Conservation (phyloP, 2,888 invertebrate genomes). For the Toxonevra muliebris region DNA sequence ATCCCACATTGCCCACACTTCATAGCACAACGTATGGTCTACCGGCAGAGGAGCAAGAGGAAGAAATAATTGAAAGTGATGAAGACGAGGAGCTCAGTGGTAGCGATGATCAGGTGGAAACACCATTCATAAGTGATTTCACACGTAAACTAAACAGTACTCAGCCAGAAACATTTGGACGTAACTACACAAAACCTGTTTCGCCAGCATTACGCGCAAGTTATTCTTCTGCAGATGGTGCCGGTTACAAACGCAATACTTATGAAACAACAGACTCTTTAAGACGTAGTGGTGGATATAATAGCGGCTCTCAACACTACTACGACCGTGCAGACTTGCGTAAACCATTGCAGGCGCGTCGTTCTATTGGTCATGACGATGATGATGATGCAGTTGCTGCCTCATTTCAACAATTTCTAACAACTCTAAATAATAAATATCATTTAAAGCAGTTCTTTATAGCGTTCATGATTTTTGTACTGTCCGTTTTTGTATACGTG, state of each 20-base stretch:
- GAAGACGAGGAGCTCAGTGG: slow-evolving; percentile 36
- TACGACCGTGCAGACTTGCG: no score
- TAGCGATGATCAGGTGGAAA: slow-evolving; percentile 36
- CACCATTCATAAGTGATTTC: slow-evolving; percentile 52
- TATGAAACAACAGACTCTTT: no score
- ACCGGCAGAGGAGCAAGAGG: slow-evolving; percentile 34
- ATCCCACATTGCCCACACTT: no score
- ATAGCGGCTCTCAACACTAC: no score
- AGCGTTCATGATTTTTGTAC: slow-evolving; percentile 44
- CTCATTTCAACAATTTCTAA: slow-evolving; percentile 48
- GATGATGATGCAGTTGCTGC: slow-evolving; percentile 35
- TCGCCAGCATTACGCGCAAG: no score
- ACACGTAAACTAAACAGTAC: slow-evolving; percentile 46
- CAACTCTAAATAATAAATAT: slow-evolving; percentile 54
- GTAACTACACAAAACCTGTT: no score
- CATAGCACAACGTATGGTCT: slow-evolving; percentile 20
- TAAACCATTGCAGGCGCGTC: slow-evolving; percentile 36
- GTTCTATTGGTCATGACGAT: slow-evolving; percentile 19
- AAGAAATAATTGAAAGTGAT: slow-evolving; percentile 35
- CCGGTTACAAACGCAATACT: no score
- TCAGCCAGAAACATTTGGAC: no score
- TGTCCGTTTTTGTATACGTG: slow-evolving; percentile 54
- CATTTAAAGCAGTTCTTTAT: slow-evolving; percentile 54
- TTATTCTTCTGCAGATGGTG: no score
- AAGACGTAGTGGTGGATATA: no score